These are phyloP conservation scores for Andrena cerasifolii DNA, from an alignment of 1,140 invertebrate species.

Conservation along the genomic window DNA sequence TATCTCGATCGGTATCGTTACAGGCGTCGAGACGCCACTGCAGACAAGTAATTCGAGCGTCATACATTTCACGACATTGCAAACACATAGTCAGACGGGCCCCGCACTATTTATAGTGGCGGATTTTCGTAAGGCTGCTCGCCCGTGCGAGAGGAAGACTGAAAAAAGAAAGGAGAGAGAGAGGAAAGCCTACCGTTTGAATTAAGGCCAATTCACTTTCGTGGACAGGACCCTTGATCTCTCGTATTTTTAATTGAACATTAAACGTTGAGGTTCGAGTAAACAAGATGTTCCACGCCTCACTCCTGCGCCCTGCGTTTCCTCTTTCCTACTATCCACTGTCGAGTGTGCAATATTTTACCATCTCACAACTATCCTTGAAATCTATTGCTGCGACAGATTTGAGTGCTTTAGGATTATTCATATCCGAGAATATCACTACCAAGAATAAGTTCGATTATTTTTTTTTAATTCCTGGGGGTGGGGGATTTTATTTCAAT, in stretches of 20 bases:
- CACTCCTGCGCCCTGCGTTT: not conserved
- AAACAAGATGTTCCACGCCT: too few relatives aligned
- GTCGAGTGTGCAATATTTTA: too few relatives aligned
- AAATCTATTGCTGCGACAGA: too few relatives aligned
- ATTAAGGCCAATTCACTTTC: constrained; percentile 41
- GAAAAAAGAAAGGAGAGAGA: constrained; percentile 17
- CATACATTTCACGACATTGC: constrained; percentile 66
- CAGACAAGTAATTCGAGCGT: constrained; percentile 59
- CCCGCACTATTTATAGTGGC: constrained; percentile 65
- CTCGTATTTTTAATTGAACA: constrained; percentile 20
- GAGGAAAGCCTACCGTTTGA: constrained; percentile 9
- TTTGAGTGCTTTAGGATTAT: too few relatives aligned
- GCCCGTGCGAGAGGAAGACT: not conserved
- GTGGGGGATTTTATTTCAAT: too few relatives aligned
- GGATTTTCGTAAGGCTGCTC: constrained; percentile 32
- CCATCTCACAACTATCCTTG: too few relatives aligned
- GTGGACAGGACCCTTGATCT: constrained; percentile 24
- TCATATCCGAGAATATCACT: too few relatives aligned
- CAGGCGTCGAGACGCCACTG: constrained; percentile 59
- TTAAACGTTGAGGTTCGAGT: not conserved
- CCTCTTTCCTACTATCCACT: too few relatives aligned
- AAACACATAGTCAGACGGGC: constrained; percentile 70
- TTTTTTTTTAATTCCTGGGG: too few relatives aligned
- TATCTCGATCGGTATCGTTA: constrained; percentile 52
- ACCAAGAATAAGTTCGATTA: too few relatives aligned